Evolutionary conservation across 92 coral and sea anemone species (phyloP).

Genomic region (Scolanthus callimorphus): DNA sequence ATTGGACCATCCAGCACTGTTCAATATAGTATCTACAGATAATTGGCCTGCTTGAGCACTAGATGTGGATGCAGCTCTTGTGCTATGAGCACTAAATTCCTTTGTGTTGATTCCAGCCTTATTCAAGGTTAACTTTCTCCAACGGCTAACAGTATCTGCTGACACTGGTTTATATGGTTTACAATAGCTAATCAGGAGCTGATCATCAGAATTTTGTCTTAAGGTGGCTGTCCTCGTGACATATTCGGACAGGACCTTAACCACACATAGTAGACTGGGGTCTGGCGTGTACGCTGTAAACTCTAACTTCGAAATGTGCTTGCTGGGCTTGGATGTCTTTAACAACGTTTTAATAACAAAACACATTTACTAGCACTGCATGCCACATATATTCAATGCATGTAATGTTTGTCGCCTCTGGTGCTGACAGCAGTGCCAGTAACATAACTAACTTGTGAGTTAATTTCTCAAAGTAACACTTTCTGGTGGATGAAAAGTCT

Average conservation of each 20-base stretch:
- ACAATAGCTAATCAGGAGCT: constrained; percentile 32
- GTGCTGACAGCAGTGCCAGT: constrained; percentile 47
- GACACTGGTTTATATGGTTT: constrained; percentile 34
- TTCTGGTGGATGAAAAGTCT: constrained; percentile 30
- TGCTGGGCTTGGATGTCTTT: constrained; percentile 31
- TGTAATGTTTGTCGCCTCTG: constrained; percentile 60
- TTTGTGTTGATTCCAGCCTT: constrained; percentile 48
- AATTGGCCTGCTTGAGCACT: constrained; percentile 33
- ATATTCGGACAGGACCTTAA: constrained; percentile 24
- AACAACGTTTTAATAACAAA: constrained; percentile 33
- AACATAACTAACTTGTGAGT: constrained; percentile 51
- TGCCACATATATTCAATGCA: constrained; percentile 14
- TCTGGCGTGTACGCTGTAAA: constrained; percentile 14
- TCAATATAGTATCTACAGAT: constrained; percentile 21
- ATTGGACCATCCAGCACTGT: constrained; percentile 34
- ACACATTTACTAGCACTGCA: constrained; percentile 22
- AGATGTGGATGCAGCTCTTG: constrained; percentile 48
- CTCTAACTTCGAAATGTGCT: constrained; percentile 35
- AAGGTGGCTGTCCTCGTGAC: constrained; percentile 17
- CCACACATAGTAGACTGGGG: constrained; percentile 20
- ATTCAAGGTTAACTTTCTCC: constrained; percentile 19
- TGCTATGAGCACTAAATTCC: constrained; percentile 47
- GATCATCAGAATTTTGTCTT: constrained; percentile 18
- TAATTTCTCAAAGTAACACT: constrained; percentile 27
- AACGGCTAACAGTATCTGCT: constrained; percentile 24